Percentiles rank a stretch among this genome's conserved stretches.
These are phyloP conservation scores for Oscheius sp. DNA, from an alignment of 1,140 invertebrate genomes.

Conservation along the genomic window DNA sequence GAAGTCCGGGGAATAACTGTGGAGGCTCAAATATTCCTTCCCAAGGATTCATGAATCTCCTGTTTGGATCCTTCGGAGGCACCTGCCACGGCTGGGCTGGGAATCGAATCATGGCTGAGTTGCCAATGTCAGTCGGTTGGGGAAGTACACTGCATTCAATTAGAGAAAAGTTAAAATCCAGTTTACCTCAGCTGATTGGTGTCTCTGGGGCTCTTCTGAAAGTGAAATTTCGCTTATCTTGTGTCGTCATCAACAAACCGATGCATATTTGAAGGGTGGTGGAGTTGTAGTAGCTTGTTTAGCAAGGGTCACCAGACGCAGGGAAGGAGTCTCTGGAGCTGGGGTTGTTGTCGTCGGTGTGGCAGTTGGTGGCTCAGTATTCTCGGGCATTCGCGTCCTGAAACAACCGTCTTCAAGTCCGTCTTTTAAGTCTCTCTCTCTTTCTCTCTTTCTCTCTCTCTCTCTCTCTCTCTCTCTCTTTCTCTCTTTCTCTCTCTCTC, in stretches of 20 bases:
- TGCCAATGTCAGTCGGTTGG: not conserved
- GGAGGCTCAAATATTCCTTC: not conserved
- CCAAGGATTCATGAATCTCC: slow-evolving; percentile 7
- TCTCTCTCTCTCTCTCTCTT: too few relatives aligned
- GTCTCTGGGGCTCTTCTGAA: not conserved
- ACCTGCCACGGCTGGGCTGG: slow-evolving; percentile 28
- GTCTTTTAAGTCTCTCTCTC: too few relatives aligned
- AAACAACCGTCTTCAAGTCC: too few relatives aligned
- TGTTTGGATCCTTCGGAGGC: slow-evolving; percentile 5
- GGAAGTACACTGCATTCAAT: not conserved
- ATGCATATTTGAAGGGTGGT: not conserved
- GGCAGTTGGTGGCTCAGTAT: not conserved
- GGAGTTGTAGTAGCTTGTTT: not conserved
- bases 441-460: too few relatives aligned
- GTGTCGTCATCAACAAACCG: not conserved
- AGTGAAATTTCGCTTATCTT: not conserved
- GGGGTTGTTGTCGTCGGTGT: not conserved
- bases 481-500: not conserved
- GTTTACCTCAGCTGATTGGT: too few relatives aligned
- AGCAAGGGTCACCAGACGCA: not conserved
- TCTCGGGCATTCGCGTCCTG: not conserved
- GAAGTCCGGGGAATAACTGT: not conserved
- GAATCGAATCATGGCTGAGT: not conserved
- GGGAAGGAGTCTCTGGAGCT: not conserved
- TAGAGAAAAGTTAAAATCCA: too few relatives aligned